Evolutionary conservation across 1,140 invertebrate species (phyloP), one percentile per base, ranked within the genome.

Genomic region (Octopus sinensis): DNA sequence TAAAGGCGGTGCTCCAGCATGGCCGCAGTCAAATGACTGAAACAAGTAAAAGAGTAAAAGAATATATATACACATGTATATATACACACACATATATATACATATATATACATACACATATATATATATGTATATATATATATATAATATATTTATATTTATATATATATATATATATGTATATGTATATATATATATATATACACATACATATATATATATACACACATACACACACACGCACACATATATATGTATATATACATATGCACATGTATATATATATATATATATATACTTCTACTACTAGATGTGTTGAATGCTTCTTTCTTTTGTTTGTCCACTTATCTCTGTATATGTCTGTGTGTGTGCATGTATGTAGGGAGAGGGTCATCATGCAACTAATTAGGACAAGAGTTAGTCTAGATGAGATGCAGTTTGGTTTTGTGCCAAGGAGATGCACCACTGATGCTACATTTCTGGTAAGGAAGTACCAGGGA

Each of bases 151-250:
- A 62, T 76, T 9, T 76, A n/a, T 51, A 76, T 23, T 9, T 23
- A n/a, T 23, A 51, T 23, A 23, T 23, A 76, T 23, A 23, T 76
- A 76, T 51, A 76, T 76, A n/a, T 76, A 51, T 76, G n/a, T 76
- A 23, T n/a, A 23, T 51, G n/a, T 76, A 23, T 23, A 23, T 76
- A 9, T 51, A 76, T n/a, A 76, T 51, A 23, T n/a, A 76, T 51
- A 76, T 51, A 23, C 23, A 76, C 23, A n/a, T 51, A 76, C 23
- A 76, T 51, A 17, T 62, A 76, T 51, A 76, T 76, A 76, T 76
- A 76, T 76, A 9, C 23, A 76, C 23, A 51, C 23, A 51, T 76
- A 23, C 23, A 76, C 23, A 23, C 23, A 76, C 23, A n/a, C 23
- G 23, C 23, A 23, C 23, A 76, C 23, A 76, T 76, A 76, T 76